Evolutionary conservation across 1,140 invertebrate species (phyloP), one percentile per base, ranked within the genome.

Genomic region (Linepithema humile): DNA sequence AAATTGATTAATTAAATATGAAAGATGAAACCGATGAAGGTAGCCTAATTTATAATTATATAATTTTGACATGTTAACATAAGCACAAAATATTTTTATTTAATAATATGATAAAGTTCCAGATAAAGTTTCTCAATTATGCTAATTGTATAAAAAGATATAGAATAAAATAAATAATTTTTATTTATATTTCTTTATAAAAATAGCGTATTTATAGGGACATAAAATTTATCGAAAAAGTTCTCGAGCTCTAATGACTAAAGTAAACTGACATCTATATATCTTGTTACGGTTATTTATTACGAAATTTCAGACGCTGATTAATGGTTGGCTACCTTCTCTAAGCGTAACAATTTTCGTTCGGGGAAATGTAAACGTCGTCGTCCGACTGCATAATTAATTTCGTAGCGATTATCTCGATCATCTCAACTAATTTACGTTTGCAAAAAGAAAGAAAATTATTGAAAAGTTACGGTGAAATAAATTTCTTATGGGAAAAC

Each of bases 241-340:
- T 64, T 64, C 9, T 32, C n/a, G 6, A 64, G n/a, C 59, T 48
- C 12, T 77, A 20, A 77, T 64, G 59, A 77, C 40, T 77, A 60
- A 77, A 65, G 59, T 77, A 65, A 65, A 65, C 59, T 48, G 59
- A 77, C 40, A 77, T 45, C 48, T 43, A 57, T 80, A 53, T 70
- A 57, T 57, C 35, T 72, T 23, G 23, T 80, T 70, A 72, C 29
- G 3, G 20, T 67, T 43, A 80, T 70, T 70, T 80, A 55, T 55
- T 40, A 23, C 65, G n/a, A 80, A 80, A 80, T 57, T 70, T 80
- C 20, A 40, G 65, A 70, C 64, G 17, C 6, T 70, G 64, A 80
- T 70, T 80, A 70, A 80, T 57, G 10, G 15, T 32, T 2, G 7
- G 59, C 10, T 40, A 4, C 4, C 32, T 48, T 77, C 12, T n/a